A percentile compares a stretch with the other conserved stretches of the same genome.
These are phyloP conservation scores for Trilocha varians DNA, from an alignment of 2,888 invertebrate species.

Conservation along the genomic window DNA sequence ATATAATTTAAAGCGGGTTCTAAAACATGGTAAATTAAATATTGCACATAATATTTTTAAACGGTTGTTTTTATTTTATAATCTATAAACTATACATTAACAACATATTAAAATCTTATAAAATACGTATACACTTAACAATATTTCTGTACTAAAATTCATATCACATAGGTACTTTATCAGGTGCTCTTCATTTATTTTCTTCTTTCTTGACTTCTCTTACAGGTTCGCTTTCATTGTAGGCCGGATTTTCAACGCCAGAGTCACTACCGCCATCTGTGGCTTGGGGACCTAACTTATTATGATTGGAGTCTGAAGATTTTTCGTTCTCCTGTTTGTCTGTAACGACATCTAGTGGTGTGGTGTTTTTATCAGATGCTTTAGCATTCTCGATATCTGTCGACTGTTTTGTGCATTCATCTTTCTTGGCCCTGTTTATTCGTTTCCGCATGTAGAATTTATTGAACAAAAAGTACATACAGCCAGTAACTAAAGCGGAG, in stretches of 20 bases:
- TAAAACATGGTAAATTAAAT: too few species aligned
- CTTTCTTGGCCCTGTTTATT: constrained; percentile 66
- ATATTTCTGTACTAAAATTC: constrained; percentile 21
- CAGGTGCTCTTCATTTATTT: constrained; percentile 24
- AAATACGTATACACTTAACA: constrained; percentile 7
- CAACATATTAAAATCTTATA: background rate
- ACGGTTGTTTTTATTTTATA: background rate
- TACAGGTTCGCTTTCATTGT: constrained; percentile 40
- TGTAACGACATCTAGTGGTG: constrained; percentile 38
- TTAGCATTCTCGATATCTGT: constrained; percentile 44
- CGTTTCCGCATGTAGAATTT: constrained; percentile 75
- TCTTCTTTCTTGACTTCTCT: constrained; percentile 33
- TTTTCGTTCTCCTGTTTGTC: constrained; percentile 21
- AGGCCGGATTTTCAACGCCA: constrained; percentile 62
- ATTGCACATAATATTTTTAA: too few species aligned
- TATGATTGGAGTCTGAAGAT: constrained; percentile 16
- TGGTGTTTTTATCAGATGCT: constrained; percentile 26
- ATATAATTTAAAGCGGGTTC: too few species aligned
- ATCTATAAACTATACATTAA: background rate
- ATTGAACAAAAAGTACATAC: constrained; percentile 80
- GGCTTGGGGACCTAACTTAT: constrained; percentile 36
- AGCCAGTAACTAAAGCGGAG: constrained; percentile 75
- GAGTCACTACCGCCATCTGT: constrained; percentile 65
- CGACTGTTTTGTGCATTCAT: constrained; percentile 65
- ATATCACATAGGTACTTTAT: constrained; percentile 16